A percentile compares a stretch with the other conserved stretches of the same genome.
phyloP scores from a whole-genome alignment of 2,888 invertebrate genomes.

The Drosophila prostipennis region DNA sequence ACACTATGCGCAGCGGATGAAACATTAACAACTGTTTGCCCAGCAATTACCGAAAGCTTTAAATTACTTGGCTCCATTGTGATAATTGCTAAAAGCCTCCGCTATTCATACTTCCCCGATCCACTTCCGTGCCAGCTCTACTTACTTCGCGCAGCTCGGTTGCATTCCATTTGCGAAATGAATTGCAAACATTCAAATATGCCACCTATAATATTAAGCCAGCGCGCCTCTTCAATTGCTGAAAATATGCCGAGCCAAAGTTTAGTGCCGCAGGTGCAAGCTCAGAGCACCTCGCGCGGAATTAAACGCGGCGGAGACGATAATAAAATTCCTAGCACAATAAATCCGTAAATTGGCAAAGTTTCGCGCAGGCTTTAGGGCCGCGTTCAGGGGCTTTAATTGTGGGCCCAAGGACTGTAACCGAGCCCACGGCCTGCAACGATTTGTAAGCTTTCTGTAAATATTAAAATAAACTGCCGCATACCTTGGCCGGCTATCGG shows the following conservation, averaged over 20 bases:
- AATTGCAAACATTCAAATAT: slow-evolving; percentile 64
- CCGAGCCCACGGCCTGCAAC: slow-evolving; percentile 15
- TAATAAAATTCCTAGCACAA: slow-evolving; percentile 70
- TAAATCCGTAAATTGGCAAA: slow-evolving; percentile 79
- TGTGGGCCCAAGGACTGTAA: slow-evolving; percentile 15
- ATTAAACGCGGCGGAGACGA: slow-evolving; percentile 21
- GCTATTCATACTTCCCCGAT: too few relatives aligned
- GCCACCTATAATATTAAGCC: slow-evolving; percentile 18
- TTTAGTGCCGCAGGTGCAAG: slow-evolving; percentile 69
- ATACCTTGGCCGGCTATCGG: slow-evolving; percentile 33
- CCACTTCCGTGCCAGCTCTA: background rate
- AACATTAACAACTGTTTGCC: slow-evolving; percentile 72
- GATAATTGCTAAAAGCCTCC: slow-evolving; percentile 7
- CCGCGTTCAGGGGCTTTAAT: slow-evolving; percentile 38
- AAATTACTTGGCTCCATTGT: slow-evolving; percentile 14
- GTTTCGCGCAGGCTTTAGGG: slow-evolving; percentile 41
- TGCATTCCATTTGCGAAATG: slow-evolving; percentile 62
- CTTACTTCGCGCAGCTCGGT: slow-evolving; percentile 4
- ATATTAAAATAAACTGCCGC: slow-evolving; percentile 67
- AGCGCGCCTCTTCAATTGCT: slow-evolving; percentile 42
- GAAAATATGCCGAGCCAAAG: slow-evolving; percentile 63
- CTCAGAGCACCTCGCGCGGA: slow-evolving; percentile 47
- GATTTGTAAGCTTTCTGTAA: slow-evolving; percentile 57
- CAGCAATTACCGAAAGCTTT: slow-evolving; percentile 49
- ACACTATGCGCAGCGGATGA: slow-evolving; percentile 44